Percentiles rank a stretch among this genome's conserved stretches.
Conservation (phyloP, 2,113 vertebrate species). For the Onychorhynchus coronatus region DNA sequence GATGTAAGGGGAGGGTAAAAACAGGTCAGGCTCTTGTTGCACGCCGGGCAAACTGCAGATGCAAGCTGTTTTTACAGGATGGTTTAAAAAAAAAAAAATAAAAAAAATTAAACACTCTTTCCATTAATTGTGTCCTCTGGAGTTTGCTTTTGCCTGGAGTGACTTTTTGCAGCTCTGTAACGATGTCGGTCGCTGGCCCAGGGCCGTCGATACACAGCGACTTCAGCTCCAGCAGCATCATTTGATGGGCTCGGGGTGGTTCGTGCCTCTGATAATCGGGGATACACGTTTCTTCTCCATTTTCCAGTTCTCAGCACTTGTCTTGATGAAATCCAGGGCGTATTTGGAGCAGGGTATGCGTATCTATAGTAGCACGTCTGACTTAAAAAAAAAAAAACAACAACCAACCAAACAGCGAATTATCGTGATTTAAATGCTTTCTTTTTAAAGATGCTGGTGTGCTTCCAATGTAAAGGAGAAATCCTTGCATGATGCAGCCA, state of each 20-base stretch:
- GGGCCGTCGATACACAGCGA: neutral
- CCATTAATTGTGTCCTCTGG: neutral
- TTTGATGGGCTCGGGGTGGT: neutral
- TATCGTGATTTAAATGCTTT: neutral
- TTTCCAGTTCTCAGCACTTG: neutral
- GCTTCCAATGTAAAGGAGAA: neutral
- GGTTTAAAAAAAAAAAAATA: neutral
- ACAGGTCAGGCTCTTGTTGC: neutral
- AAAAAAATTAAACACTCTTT: neutral
- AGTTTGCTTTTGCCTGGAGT: conserved; percentile 14
- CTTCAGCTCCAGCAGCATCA: neutral
- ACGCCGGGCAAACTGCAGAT: neutral
- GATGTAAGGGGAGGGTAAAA: fast-evolving
- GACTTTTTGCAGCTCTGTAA: neutral
- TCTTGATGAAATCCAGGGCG: neutral
- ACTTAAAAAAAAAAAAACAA: neutral
- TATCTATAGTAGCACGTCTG: neutral
- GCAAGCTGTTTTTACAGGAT: neutral
- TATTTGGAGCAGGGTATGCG: neutral
- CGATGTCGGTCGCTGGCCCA: neutral
- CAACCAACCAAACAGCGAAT: neutral
- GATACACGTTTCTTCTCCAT: neutral
- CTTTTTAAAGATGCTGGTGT: neutral
- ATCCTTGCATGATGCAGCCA: conserved; percentile 47
- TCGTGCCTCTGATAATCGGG: neutral